Percentiles rank a stretch among this genome's conserved stretches.
phyloP scores from a whole-genome alignment of 1,140 invertebrate genomes.

The Brachionus paranguensis region DNA sequence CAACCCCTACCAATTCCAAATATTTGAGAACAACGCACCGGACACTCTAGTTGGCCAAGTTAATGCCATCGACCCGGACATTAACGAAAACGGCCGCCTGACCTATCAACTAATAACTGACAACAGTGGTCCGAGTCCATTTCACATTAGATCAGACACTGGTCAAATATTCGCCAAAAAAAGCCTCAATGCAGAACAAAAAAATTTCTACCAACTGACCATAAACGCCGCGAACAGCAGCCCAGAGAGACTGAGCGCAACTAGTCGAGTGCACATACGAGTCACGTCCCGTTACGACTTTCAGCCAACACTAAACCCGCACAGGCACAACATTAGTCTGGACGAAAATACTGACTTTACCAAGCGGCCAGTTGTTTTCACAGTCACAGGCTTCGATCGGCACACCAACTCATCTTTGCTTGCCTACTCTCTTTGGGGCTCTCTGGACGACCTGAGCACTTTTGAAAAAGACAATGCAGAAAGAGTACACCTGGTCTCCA shows the following conservation, averaged over 20 bases:
- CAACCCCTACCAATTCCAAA: background rate
- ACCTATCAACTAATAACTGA: constrained; percentile 26
- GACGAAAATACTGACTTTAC: constrained; percentile 23
- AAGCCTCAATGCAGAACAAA: background rate
- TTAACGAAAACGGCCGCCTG: background rate
- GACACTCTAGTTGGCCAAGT: background rate
- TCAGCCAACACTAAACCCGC: background rate
- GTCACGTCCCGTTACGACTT: background rate
- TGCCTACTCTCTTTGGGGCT: background rate
- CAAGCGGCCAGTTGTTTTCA: background rate
- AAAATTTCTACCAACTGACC: background rate
- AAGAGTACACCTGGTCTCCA: background rate
- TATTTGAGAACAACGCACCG: constrained; percentile 15
- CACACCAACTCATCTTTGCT: background rate
- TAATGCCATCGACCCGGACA: background rate
- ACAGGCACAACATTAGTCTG: background rate
- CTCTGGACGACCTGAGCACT: constrained; percentile 27
- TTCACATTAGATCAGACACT: constrained; percentile 36
- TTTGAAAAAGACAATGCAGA: constrained; percentile 20
- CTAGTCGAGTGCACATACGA: background rate
- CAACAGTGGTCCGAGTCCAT: background rate
- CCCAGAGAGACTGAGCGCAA: background rate
- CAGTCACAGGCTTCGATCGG: background rate
- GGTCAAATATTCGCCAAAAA: constrained; percentile 34
- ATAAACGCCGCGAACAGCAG: background rate